Evolutionary conservation across 2,797 vertebrate species (phyloP), one percentile per base, ranked within the genome.

Genomic region (Catostomus latipinnis): DNA sequence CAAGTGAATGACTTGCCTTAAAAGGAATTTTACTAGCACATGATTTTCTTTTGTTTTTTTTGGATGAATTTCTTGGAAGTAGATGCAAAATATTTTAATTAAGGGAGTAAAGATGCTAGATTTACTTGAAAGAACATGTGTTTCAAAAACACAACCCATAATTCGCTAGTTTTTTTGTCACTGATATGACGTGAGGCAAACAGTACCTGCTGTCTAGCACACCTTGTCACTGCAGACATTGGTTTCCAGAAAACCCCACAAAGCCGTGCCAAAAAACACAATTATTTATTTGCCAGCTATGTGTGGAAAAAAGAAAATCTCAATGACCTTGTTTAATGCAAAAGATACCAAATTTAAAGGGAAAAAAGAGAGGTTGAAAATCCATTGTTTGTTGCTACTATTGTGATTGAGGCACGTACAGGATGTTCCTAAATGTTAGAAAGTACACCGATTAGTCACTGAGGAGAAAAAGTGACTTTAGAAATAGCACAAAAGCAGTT

Each of bases 401-500:
- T 54, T 16, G 49, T 16, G 49, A 54, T 10, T 48, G 58, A 22
- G 62, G 62, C 45, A 60, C 13, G 63, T 6, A 22, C 5, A n/a
- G 50, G 10, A 62, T 11, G 56, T 56, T 46, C 45, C 76, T 68
- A 48, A 69, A 58, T 22, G 62, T 43, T 65, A n/a, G n/a, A 43
- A 66, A 58, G 7, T 53, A 18, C 34, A 53, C 43, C 13, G n/a
- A 53, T 74, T 56, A 74, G 46, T 53, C 48, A 62, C 70, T 8
- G n/a, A 43, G 56, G 49, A 66, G 34, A 62, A 62, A 56, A 68
- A 65, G 54, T 78, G 79, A 74, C 68, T 82, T 82, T 76, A 66
- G 71, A 82, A 85, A 84, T 56, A 52, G 65, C 72, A 50, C 57
- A 73, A 76, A 83, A 83, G 87, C 84, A 80, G 78, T 74, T 87